Percentiles rank a stretch among this genome's conserved stretches.
Evolutionary conservation across 2,113 vertebrate species (phyloP).

Genomic region (Alligator mississippiensis): DNA sequence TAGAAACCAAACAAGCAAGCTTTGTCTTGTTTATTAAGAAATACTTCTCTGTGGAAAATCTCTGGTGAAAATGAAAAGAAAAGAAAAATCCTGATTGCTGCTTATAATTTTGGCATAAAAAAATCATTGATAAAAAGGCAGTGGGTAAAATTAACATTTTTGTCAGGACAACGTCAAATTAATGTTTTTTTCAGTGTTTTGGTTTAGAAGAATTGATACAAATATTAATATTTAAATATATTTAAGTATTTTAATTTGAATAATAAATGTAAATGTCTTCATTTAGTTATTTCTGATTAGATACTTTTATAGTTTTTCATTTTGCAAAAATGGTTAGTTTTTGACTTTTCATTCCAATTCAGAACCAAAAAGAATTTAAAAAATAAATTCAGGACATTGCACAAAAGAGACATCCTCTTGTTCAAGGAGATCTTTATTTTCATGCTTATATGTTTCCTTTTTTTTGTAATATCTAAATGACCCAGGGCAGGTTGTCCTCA

Average conservation of each 20-base stretch:
- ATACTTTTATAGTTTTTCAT: background rate
- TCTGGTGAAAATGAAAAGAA: slow-evolving; percentile 1
- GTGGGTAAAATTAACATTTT: background rate
- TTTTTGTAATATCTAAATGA: too few species aligned
- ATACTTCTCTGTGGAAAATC: background rate
- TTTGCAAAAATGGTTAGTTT: background rate
- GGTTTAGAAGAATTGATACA: background rate
- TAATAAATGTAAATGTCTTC: background rate
- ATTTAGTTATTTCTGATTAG: background rate
- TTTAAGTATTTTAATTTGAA: background rate
- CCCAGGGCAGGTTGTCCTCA: too few species aligned
- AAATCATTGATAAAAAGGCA: background rate
- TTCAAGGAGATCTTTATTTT: background rate
- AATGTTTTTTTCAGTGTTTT: background rate
- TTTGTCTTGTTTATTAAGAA: background rate
- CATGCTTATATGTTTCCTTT: background rate
- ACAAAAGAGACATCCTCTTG: background rate
- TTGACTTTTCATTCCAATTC: background rate
- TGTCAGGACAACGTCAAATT: background rate
- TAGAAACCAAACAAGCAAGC: background rate
- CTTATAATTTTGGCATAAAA: background rate
- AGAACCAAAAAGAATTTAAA: background rate
- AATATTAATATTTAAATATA: background rate
- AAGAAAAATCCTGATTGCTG: background rate
- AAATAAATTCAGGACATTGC: background rate